Evolutionary conservation across 2,113 vertebrate genomes (phyloP).

Genomic region (Ondatra zibethicus): DNA sequence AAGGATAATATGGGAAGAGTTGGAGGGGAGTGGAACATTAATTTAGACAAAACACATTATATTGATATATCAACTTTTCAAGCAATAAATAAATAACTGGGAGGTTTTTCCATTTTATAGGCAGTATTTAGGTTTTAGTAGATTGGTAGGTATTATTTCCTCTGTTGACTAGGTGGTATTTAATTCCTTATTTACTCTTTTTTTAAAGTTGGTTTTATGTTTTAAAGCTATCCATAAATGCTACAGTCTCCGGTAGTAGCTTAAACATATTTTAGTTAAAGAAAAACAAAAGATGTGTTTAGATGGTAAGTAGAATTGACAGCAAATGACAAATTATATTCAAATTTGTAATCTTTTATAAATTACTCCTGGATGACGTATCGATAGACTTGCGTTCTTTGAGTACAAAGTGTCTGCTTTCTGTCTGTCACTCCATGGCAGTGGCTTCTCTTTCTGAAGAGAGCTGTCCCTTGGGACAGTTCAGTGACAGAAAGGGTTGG

Average conservation of each 20-base stretch:
- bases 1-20: too few relatives aligned
- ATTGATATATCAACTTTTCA: neutral
- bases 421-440: neutral
- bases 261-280: neutral
- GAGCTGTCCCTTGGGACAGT: neutral
- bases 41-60: neutral
- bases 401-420: neutral
- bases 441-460: neutral
- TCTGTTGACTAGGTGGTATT: neutral
- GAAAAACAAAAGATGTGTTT: neutral
- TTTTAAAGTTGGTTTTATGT: slow-evolving; percentile 38
- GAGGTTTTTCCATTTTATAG: neutral
- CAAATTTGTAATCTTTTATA: neutral
- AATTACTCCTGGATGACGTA: neutral
- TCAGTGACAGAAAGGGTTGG: neutral
- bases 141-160: neutral
- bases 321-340: neutral
- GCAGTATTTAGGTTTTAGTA: neutral
- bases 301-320: neutral
- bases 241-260: neutral
- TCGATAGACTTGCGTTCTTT: neutral
- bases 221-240: neutral
- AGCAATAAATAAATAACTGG: neutral
- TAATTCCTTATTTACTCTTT: neutral
- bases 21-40: neutral